A percentile compares a stretch with the other conserved stretches of the same genome.
Evolutionary conservation across 2,888 invertebrate genomes (phyloP).

Genomic region (Lithophane ornitopus): DNA sequence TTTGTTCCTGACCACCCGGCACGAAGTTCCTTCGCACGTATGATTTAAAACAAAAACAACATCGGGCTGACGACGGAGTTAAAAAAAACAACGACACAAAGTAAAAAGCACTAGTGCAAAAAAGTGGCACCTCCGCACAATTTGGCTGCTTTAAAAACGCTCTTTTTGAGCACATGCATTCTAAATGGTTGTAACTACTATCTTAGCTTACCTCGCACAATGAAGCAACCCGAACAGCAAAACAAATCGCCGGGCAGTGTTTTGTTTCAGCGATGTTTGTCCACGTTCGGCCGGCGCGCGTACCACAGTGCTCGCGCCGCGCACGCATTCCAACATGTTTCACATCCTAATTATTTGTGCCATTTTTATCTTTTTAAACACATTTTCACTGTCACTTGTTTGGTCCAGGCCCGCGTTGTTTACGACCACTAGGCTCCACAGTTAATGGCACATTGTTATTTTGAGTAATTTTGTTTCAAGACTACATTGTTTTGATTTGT

Average conservation of each 20-base stretch:
- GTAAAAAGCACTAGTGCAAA: too few species aligned
- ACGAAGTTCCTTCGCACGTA: too few species aligned
- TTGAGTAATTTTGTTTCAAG: slow-evolving; percentile 16
- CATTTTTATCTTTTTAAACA: slow-evolving; percentile 73
- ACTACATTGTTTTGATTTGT: slow-evolving; percentile 49
- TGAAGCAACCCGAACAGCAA: slow-evolving; percentile 75
- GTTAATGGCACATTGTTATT: slow-evolving; percentile 50
- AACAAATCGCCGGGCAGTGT: slow-evolving; percentile 44
- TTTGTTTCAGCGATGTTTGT: slow-evolving; percentile 43
- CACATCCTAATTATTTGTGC: slow-evolving; percentile 81
- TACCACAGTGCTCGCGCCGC: slow-evolving; percentile 78
- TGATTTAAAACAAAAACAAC: too few species aligned
- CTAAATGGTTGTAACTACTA: background rate
- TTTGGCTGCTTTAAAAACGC: too few species aligned
- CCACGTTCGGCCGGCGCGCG: slow-evolving; percentile 71
- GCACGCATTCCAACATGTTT: slow-evolving; percentile 86
- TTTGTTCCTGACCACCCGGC: too few species aligned
- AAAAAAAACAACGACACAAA: too few species aligned
- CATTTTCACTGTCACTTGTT: slow-evolving; percentile 63
- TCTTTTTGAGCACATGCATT: too few species aligned
- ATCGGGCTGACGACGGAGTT: too few species aligned
- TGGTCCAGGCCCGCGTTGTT: slow-evolving; percentile 18
- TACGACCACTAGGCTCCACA: slow-evolving; percentile 31
- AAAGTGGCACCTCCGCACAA: too few species aligned
- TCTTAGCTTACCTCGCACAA: slow-evolving; percentile 72